Base-by-base conservation (phyloP, 2,888 invertebrate species). In the Oligia latruncula region DNA sequence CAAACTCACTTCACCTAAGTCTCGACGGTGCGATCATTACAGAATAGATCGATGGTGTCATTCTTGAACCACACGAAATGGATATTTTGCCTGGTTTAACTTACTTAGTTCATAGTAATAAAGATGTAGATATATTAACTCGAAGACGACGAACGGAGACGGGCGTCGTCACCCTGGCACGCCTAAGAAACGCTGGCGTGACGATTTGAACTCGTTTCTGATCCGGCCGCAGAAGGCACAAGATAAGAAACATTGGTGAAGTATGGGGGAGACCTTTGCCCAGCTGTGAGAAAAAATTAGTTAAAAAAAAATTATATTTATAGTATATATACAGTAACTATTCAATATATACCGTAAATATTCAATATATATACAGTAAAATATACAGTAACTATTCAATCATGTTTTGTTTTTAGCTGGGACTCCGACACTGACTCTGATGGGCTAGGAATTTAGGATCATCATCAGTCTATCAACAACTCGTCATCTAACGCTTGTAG, bases 391-490 rank as follows among this genome's bases (percentile, higher is more conserved):
- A 49, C 35, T 40, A 66, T 35, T 60, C 43, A 65, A 0, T 60
- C 72, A 77, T 74, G 74, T 80, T 86, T 88, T 87, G 76, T 78
- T 82, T 81, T 78, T 87, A 86, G 87, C 66, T 87, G 81, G 87
- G 85, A 87, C 74, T 77, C 77, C 72, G 87, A 84, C 64, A 73
- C 85, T 55, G 87, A 84, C 60, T 79, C 84, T 65, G 87, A 78
- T 75, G 87, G 67, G 43, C 75, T 82, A 79, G 82, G 74, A 82
- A 71, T 85, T 64, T 85, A 84, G 46, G 65, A 73, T 67, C 77
- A 76, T 76, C 74, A 78, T 84, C 68, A 71, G 71, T 84, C 71
- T 68, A 77, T 88, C 86, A 77, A 78, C 87, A 77, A 68, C n/a
- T 74, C 66, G 81, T 84, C 86, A 85, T 78, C 87, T 74, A 68